phyloP scores from a whole-genome alignment of 2,113 vertebrate species.

The Archilochus colubris region DNA sequence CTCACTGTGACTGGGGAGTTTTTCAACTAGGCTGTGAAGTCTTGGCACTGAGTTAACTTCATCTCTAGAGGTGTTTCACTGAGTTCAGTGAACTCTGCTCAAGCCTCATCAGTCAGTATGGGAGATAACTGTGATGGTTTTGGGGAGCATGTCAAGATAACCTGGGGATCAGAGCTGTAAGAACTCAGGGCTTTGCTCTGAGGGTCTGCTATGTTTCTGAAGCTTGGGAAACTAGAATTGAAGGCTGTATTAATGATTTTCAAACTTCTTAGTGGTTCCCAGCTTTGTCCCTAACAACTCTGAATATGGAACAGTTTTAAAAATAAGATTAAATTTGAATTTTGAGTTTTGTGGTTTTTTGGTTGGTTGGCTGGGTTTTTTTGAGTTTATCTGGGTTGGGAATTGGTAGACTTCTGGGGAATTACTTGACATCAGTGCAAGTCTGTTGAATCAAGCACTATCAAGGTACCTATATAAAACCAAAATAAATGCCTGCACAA shows the following conservation, averaged over 20 bases:
- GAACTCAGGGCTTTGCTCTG: not conserved
- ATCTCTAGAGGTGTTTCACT: not conserved
- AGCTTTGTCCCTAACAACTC: not conserved
- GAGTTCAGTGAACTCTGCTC: not conserved
- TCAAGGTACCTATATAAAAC: conserved; percentile 3
- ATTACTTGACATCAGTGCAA: not conserved
- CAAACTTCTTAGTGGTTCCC: not conserved
- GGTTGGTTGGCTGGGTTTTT: too few relatives aligned
- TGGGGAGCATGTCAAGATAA: not conserved
- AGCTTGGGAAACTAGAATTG: not conserved
- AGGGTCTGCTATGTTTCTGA: not conserved
- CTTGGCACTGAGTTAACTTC: not conserved
- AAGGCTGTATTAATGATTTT: not conserved
- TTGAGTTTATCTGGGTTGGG: not conserved
- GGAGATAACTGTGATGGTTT: not conserved
- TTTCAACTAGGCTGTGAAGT: not conserved
- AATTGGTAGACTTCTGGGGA: not conserved
- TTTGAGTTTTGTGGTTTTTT: not conserved
- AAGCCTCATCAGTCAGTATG: not conserved
- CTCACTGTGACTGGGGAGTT: not conserved
- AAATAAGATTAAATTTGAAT: not conserved
- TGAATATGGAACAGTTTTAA: not conserved
- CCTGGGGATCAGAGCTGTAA: not conserved
- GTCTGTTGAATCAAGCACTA: not conserved
- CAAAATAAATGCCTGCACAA: conserved; percentile 32